These are phyloP conservation scores for Ryuthela nishihirai DNA, from an alignment of 2,888 invertebrate species.

Conservation along the genomic window DNA sequence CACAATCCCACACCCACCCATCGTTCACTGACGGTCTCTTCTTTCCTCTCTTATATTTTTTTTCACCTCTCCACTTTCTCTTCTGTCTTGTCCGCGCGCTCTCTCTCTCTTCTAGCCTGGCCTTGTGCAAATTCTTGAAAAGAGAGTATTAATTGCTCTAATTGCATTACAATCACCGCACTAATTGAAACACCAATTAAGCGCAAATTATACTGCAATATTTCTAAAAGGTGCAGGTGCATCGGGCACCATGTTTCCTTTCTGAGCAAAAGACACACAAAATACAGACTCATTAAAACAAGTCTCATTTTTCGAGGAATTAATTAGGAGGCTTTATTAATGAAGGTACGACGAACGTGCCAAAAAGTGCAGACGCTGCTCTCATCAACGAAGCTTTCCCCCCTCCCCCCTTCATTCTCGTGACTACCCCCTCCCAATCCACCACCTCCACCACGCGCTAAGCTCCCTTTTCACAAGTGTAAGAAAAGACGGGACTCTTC, in stretches of 20 bases:
- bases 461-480: too few relatives aligned
- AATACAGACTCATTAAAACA: too few relatives aligned
- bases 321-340: too few relatives aligned
- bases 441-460: too few relatives aligned
- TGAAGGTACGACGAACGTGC: too few relatives aligned
- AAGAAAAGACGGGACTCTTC: too few relatives aligned
- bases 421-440: too few relatives aligned
- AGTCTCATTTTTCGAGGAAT: too few relatives aligned
- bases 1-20: not conserved
- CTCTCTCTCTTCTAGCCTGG: not conserved
- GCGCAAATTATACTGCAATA: constrained; percentile 39
- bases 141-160: constrained; percentile 37
- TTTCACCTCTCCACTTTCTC: not conserved
- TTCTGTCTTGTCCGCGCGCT: constrained; percentile 2
- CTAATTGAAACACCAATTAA: constrained; percentile 39
- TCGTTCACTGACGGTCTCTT: not conserved
- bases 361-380: too few relatives aligned
- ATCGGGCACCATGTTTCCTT: constrained; percentile 24
- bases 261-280: too few relatives aligned
- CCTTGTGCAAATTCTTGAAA: not conserved
- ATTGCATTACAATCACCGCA: constrained; percentile 36
- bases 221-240: constrained; percentile 36
- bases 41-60: not conserved
- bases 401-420: too few relatives aligned
- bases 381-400: too few relatives aligned